phyloP scores from a whole-genome alignment of 2,113 vertebrate species.

The Apteryx mantelli region DNA sequence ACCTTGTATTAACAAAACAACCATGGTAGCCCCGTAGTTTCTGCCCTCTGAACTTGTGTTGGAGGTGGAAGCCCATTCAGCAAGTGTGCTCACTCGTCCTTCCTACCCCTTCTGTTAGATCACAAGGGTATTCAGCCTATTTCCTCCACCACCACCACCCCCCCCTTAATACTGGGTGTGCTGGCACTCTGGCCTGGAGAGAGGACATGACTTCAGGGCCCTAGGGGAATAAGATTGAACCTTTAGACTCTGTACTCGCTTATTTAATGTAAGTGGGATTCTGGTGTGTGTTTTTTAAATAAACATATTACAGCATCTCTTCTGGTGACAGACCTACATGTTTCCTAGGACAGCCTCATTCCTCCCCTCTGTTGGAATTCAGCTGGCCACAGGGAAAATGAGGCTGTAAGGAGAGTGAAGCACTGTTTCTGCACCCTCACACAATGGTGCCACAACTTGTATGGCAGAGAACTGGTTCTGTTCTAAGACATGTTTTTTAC shows the following conservation, averaged over 20 bases:
- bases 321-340: neutral
- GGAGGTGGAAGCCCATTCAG: neutral
- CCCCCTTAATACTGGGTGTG: neutral
- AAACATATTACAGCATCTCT: neutral
- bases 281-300: neutral
- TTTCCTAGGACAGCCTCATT: neutral
- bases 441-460: neutral
- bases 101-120: neutral
- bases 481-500: neutral
- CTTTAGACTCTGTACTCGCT: neutral
- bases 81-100: rapidly evolving
- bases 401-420: neutral
- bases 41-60: neutral
- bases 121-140: neutral
- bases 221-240: neutral
- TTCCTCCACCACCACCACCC: neutral
- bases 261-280: neutral
- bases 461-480: neutral
- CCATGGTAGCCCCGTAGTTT: neutral
- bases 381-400: neutral
- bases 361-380: neutral
- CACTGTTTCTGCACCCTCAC: neutral
- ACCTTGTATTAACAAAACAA: neutral
- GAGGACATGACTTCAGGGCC: neutral
- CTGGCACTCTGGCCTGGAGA: neutral